Conservation (phyloP, 2,113 vertebrate genomes). For the Chamaea fasciata region DNA sequence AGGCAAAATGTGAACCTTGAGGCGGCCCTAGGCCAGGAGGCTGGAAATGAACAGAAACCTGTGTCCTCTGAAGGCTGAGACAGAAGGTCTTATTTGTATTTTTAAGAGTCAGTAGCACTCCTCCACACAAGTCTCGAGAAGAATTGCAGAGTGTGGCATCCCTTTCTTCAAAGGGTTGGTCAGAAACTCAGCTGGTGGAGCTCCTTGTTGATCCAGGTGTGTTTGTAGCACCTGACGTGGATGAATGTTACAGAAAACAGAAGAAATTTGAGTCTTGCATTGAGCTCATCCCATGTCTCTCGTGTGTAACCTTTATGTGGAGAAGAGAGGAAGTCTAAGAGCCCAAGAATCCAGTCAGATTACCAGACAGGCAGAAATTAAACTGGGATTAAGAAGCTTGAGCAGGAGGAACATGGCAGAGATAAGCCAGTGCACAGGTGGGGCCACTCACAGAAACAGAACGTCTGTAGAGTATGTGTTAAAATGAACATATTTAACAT, state of each 20-base stretch:
- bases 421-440: not conserved
- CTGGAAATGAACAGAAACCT: not conserved
- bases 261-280: not conserved
- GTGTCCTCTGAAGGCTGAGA: not conserved
- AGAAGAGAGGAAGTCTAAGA: not conserved
- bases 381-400: not conserved
- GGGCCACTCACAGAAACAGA: not conserved
- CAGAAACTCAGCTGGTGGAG: not conserved
- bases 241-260: accelerated
- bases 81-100: not conserved
- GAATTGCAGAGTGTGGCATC: not conserved
- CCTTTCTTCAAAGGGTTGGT: not conserved
- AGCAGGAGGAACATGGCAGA: not conserved
- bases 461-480: not conserved
- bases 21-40: not conserved
- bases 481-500: not conserved
- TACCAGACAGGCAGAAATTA: not conserved
- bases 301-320: accelerated
- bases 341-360: not conserved
- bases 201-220: not conserved
- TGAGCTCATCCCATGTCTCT: not conserved
- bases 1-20: not conserved
- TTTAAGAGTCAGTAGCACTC: not conserved
- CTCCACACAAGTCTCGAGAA: not conserved
- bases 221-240: not conserved